Evolutionary conservation across 2,113 vertebrate genomes (phyloP).

Genomic region (Pedetes capensis): DNA sequence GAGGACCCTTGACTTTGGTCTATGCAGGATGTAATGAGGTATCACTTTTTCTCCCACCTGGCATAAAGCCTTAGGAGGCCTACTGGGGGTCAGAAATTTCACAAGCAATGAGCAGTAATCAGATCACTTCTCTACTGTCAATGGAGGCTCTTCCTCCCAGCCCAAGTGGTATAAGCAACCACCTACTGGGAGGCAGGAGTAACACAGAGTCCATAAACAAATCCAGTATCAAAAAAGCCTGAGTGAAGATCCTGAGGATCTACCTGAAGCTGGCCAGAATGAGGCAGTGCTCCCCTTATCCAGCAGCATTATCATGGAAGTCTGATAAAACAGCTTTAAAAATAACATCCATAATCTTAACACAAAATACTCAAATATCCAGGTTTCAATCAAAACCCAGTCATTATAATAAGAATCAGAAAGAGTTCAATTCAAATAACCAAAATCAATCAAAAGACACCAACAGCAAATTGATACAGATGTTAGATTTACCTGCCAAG

Average conservation of each 20-base stretch:
- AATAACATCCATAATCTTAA: neutral
- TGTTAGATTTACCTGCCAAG: neutral
- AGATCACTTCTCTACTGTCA: neutral
- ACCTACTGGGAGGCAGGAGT: neutral
- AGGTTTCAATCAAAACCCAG: neutral
- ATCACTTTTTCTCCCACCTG: neutral
- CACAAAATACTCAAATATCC: neutral
- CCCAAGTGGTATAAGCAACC: neutral
- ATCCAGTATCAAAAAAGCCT: neutral
- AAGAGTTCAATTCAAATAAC: neutral
- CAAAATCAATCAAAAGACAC: neutral
- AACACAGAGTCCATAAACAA: neutral
- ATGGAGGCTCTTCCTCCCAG: neutral
- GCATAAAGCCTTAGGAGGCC: neutral
- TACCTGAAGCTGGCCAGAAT: neutral
- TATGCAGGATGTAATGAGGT: neutral
- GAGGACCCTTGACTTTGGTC: no score
- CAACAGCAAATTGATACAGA: neutral
- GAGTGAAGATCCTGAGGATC: neutral
- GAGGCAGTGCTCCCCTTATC: no score
- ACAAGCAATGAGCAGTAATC: neutral
- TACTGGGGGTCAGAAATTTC: neutral
- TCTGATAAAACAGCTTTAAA: neutral
- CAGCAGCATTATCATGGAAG: neutral
- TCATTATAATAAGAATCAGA: neutral